Conservation (phyloP, 1,140 invertebrate species). For the Drosophila bipectinata region DNA sequence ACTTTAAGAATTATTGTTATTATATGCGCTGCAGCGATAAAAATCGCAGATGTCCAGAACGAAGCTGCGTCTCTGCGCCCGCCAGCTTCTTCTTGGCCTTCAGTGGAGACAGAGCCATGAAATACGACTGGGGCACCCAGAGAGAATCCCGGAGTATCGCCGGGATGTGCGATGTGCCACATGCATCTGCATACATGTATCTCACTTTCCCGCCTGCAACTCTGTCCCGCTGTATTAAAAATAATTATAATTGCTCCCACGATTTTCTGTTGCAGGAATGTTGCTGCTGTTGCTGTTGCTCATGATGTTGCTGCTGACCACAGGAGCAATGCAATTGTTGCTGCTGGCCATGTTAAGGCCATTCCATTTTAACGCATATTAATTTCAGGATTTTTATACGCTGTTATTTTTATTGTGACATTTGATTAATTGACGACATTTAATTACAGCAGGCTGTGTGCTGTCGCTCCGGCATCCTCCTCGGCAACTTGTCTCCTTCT, state of each 20-base stretch:
- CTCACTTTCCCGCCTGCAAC: conserved; percentile 16
- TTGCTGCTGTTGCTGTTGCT: conserved; percentile 34
- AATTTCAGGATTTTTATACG: conserved; percentile 83
- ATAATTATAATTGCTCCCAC: conserved; percentile 83
- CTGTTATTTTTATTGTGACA: conserved; percentile 83
- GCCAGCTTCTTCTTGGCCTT: conserved; percentile 15
- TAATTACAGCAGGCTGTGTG: conserved; percentile 70
- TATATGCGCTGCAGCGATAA: conserved; percentile 81
- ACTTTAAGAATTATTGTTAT: conserved; percentile 84
- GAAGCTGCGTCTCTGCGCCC: conserved; percentile 24
- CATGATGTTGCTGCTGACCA: conserved; percentile 52
- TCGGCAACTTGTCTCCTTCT: background rate
- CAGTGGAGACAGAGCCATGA: conserved; percentile 73
- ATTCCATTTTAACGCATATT: conserved; percentile 83
- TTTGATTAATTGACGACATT: conserved; percentile 84
- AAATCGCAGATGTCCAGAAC: conserved; percentile 77
- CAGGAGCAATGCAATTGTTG: conserved; percentile 44
- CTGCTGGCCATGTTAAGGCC: conserved; percentile 62
- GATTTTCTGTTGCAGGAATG: conserved; percentile 78
- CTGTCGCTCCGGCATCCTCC: conserved; percentile 4
- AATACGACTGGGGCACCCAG: conserved; percentile 70
- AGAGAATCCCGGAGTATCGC: conserved; percentile 29
- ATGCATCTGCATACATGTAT: conserved; percentile 60
- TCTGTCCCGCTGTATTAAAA: conserved; percentile 67
- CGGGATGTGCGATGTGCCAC: conserved; percentile 14